Percentiles rank a stretch among this genome's conserved stretches.
Evolutionary conservation across 2,113 vertebrate genomes (phyloP).

Genomic region (Cheilinus undulatus): DNA sequence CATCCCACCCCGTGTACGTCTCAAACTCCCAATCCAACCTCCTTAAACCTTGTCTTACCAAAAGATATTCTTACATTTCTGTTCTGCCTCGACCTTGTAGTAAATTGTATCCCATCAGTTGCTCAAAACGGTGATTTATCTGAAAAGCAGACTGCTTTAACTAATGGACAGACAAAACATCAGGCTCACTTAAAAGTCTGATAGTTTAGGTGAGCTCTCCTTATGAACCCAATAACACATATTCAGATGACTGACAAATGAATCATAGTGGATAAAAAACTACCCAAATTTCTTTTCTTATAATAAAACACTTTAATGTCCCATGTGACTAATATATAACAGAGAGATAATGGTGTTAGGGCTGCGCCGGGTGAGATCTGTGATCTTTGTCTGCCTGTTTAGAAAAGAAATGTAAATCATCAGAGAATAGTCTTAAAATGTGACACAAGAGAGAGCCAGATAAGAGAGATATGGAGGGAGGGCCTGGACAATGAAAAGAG

Average conservation of each 20-base stretch:
- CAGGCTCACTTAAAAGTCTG: slow-evolving; percentile 2
- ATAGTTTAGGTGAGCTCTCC: slow-evolving; percentile 25
- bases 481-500: slow-evolving; percentile 35
- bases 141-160: background rate
- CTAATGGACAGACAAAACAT: slow-evolving; percentile 23
- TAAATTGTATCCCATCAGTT: background rate
- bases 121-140: slow-evolving; percentile 2
- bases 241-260: slow-evolving; percentile 63
- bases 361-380: slow-evolving; percentile 48
- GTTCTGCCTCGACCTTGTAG: background rate
- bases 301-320: slow-evolving; percentile 72
- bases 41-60: slow-evolving; percentile 28
- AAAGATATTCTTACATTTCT: slow-evolving; percentile 6
- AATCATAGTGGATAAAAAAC: slow-evolving; percentile 57
- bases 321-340: slow-evolving; percentile 70
- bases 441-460: slow-evolving; percentile 60
- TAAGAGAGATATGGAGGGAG: slow-evolving; percentile 43
- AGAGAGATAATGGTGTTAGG: slow-evolving; percentile 62
- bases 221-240: slow-evolving; percentile 34
- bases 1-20: slow-evolving; percentile 42
- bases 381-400: slow-evolving; percentile 72
- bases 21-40: slow-evolving; percentile 56
- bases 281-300: slow-evolving; percentile 57
- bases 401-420: slow-evolving; percentile 75
- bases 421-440: slow-evolving; percentile 67